phyloP scores from a whole-genome alignment of 2,113 vertebrate genomes.

The Prinia subflava region DNA sequence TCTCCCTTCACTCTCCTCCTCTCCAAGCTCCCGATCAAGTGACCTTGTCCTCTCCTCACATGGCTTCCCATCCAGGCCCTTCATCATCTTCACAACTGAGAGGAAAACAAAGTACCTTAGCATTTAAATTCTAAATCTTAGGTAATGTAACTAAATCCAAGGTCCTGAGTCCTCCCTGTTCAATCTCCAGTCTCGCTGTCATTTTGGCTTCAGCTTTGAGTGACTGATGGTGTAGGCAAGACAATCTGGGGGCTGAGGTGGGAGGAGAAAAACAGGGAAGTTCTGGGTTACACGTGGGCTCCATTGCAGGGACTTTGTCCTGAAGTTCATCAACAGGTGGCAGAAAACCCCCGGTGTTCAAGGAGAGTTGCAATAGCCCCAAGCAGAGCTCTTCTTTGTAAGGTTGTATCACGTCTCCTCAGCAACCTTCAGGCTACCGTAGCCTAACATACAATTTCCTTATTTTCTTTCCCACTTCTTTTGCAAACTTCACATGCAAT shows the following conservation, averaged over 20 bases:
- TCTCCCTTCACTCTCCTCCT: neutral
- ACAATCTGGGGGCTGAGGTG: neutral
- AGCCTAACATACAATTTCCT: neutral
- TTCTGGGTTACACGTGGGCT: neutral
- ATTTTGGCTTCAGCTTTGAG: neutral
- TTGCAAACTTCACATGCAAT: neutral
- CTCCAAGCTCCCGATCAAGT: neutral
- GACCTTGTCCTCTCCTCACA: neutral
- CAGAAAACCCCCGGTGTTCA: neutral
- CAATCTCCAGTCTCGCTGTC: neutral
- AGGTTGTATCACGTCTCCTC: neutral
- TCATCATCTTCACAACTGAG: neutral
- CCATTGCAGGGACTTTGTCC: neutral
- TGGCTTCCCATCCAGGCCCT: neutral
- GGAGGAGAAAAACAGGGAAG: neutral
- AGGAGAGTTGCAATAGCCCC: neutral
- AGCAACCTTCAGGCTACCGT: neutral
- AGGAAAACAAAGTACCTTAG: neutral
- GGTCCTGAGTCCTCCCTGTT: neutral
- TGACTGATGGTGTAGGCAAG: neutral
- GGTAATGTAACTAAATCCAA: neutral
- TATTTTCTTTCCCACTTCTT: neutral
- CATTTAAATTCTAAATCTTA: neutral
- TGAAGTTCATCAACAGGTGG: neutral
- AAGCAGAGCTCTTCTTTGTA: neutral